These are phyloP conservation scores for Danio jaintianensis DNA, from an alignment of 2,797 vertebrate genomes.

Conservation along the genomic window DNA sequence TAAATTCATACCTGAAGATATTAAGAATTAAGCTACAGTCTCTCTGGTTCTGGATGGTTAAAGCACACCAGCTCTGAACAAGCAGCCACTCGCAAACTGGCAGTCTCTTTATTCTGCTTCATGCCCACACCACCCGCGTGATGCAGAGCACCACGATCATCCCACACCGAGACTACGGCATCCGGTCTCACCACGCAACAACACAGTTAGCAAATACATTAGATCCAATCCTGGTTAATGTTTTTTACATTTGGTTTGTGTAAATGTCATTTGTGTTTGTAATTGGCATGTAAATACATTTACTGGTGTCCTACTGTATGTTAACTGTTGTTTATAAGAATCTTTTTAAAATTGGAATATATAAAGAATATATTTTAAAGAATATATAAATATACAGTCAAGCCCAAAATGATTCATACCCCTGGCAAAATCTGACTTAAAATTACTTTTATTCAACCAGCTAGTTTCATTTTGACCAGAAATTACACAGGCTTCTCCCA, in stretches of 20 bases:
- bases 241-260: neutral
- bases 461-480: no score
- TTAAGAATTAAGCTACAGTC: constrained; percentile 3
- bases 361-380: no score
- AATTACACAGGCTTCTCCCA: no score
- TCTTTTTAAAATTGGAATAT: no score
- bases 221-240: neutral
- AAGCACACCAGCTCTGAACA: constrained; percentile 1
- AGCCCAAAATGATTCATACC: no score
- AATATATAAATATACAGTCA: no score
- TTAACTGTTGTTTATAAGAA: no score
- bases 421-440: no score
- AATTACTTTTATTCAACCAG: no score
- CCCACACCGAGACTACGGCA: constrained; percentile 1
- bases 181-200: constrained; percentile 2
- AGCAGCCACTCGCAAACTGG: neutral
- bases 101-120: constrained; percentile 2
- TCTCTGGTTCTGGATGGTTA: neutral
- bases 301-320: no score
- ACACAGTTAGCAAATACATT: neutral
- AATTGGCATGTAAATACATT: neutral
- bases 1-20: constrained; percentile 16
- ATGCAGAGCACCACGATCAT: neutral
- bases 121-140: constrained; percentile 6
- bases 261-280: neutral